phyloP scores from a whole-genome alignment of 2,888 invertebrate species.

The Malachius bipustulatus region DNA sequence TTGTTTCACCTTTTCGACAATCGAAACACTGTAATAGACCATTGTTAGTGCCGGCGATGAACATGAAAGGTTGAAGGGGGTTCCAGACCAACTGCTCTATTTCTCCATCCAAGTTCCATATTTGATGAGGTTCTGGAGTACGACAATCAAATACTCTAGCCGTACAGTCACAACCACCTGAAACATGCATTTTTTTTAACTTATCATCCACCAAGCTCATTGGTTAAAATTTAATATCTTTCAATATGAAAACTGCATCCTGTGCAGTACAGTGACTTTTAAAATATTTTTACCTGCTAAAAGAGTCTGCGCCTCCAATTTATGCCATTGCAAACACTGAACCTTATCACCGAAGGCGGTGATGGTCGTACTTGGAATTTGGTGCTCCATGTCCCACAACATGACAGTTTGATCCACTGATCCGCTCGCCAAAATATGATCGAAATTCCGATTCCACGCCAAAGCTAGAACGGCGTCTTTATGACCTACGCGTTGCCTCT shows the following conservation, averaged over 20 bases:
- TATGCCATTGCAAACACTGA: conserved; percentile 75
- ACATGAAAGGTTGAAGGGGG: conserved; percentile 62
- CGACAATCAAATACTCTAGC: conserved; percentile 77
- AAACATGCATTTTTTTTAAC: no score
- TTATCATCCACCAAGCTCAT: no score
- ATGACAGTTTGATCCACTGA: conserved; percentile 81
- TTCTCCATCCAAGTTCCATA: conserved; percentile 68
- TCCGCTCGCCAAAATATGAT: conserved; percentile 82
- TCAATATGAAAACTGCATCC: no score
- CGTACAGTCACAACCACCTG: conserved; percentile 70
- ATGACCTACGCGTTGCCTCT: conserved; percentile 61
- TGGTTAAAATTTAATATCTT: not conserved
- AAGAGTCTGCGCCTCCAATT: conserved; percentile 67
- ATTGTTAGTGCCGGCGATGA: conserved; percentile 53
- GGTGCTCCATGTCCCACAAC: conserved; percentile 85
- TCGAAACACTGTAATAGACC: conserved; percentile 65
- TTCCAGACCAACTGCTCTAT: conserved; percentile 84
- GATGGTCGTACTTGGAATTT: conserved; percentile 62
- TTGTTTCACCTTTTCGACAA: conserved; percentile 43
- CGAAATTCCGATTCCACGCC: conserved; percentile 75
- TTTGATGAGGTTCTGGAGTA: conserved; percentile 43
- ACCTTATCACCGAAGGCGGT: conserved; percentile 69
- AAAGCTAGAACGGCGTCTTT: conserved; percentile 83
- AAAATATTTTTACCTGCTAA: conserved; percentile 47
- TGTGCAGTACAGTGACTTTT: no score